A percentile compares a stretch with the other conserved stretches of the same genome.
Evolutionary conservation across 2,888 invertebrate genomes (phyloP).

Genomic region (Boloria euphrosyne): DNA sequence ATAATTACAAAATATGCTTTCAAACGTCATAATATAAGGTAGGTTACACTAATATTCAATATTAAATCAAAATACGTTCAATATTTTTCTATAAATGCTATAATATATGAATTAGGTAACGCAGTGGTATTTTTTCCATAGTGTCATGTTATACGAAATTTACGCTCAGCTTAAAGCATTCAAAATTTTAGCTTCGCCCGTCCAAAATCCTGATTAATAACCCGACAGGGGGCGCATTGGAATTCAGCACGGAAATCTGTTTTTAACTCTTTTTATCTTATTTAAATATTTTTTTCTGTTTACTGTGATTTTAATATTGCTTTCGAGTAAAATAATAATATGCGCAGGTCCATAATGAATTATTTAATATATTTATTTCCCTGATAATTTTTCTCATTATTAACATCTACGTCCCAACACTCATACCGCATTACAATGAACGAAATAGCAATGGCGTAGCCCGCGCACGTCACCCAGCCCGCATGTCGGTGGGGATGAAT

Average conservation of each 20-base stretch:
- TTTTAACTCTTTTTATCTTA: conserved; percentile 26
- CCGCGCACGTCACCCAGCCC: conserved; percentile 57
- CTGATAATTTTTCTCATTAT: too few relatives aligned
- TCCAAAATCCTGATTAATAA: conserved; percentile 87
- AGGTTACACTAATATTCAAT: too few relatives aligned
- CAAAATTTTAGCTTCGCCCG: conserved; percentile 84
- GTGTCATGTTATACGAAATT: conserved; percentile 80
- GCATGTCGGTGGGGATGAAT: conserved; percentile 67
- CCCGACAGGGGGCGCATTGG: conserved; percentile 61
- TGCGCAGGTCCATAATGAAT: too few relatives aligned
- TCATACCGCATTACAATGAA: conserved; percentile 31
- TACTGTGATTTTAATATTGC: conserved; percentile 2
- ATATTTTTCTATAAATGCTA: background rate
- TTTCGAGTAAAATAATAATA: background rate
- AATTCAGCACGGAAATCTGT: conserved; percentile 56
- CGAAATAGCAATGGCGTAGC: conserved; percentile 58
- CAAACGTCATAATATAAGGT: background rate
- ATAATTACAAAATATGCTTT: background rate
- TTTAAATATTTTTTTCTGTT: conserved; percentile 5
- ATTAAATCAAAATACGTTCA: too few relatives aligned
- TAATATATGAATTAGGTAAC: conserved; percentile 52
- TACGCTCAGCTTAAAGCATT: conserved; percentile 80
- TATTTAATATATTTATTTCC: too few relatives aligned
- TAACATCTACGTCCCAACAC: background rate
- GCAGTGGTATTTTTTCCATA: conserved; percentile 64